phyloP scores from a whole-genome alignment of 2,888 invertebrate genomes.

The Pasiphila rectangulata region DNA sequence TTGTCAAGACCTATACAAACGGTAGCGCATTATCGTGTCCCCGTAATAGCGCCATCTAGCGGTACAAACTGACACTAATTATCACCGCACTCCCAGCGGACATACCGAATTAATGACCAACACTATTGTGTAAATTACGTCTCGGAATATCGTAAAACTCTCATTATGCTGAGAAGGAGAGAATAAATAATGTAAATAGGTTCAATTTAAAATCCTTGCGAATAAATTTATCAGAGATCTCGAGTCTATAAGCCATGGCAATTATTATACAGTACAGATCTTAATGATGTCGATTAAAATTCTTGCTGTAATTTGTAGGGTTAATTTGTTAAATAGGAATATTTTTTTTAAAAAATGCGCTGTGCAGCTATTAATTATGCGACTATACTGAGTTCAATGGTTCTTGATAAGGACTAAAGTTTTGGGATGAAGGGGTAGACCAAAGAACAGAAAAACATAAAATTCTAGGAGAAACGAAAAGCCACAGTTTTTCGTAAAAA shows the following conservation, averaged over 20 bases:
- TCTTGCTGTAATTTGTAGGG: conserved; percentile 19
- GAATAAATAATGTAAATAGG: conserved; percentile 29
- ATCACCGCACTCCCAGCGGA: conserved; percentile 4
- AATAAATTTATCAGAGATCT: conserved; percentile 28
- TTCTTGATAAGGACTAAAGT: too few species aligned
- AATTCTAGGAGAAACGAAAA: too few species aligned
- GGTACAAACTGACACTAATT: conserved; percentile 13
- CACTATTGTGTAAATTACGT: conserved; percentile 21
- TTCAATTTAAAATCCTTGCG: conserved; percentile 30
- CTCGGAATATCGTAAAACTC: conserved; percentile 21
- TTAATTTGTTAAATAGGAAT: conserved; percentile 7
- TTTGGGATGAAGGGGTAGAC: too few species aligned
- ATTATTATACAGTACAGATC: conserved; percentile 12
- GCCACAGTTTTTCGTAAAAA: too few species aligned
- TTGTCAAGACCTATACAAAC: too few species aligned
- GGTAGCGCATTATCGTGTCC: not conserved
- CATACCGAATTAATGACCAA: conserved; percentile 23
- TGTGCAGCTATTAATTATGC: too few species aligned
- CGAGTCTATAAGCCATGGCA: conserved; percentile 4
- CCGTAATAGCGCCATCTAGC: conserved; percentile 13
- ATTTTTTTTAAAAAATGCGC: not conserved
- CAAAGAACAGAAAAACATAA: too few species aligned
- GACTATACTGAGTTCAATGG: too few species aligned
- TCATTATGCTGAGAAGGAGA: conserved; percentile 21
- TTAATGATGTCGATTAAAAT: conserved; percentile 27